These are phyloP conservation scores for Hoplostethus atlanticus DNA, from an alignment of 2,797 vertebrate species.

Conservation along the genomic window DNA sequence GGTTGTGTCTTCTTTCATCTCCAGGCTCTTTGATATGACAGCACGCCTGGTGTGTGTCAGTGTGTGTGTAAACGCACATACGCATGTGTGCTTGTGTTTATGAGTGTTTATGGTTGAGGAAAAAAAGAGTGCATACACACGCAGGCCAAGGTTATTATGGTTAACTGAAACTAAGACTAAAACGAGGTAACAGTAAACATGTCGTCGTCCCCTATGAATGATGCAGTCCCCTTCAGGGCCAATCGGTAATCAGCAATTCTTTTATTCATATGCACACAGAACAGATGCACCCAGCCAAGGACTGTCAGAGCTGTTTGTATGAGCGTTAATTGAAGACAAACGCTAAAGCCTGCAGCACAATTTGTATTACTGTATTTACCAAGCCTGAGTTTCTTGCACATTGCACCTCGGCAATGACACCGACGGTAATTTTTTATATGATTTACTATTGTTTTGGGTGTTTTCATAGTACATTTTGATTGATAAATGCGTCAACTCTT, in stretches of 20 bases:
- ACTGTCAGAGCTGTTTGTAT: no score
- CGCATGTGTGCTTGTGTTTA: neutral
- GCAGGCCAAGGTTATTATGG: conserved; percentile 10
- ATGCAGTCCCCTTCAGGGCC: neutral
- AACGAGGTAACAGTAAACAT: neutral
- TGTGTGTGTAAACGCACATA: neutral
- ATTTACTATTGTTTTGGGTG: no score
- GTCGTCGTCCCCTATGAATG: no score
- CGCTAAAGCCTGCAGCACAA: no score
- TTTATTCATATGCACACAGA: neutral
- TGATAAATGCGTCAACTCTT: no score
- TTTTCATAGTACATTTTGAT: no score
- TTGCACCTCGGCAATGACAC: no score
- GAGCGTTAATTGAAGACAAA: no score
- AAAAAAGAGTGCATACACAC: neutral
- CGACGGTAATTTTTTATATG: no score
- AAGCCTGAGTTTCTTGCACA: no score
- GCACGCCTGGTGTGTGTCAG: neutral
- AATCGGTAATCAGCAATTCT: neutral
- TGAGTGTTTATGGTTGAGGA: conserved; percentile 1
- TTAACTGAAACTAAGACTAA: neutral
- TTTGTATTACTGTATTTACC: no score
- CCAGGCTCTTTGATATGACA: conserved; percentile 55
- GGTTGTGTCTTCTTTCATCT: conserved; percentile 55
- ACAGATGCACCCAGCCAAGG: no score